Conservation (phyloP, 2,113 vertebrate species). For the Carassius auratus region DNA sequence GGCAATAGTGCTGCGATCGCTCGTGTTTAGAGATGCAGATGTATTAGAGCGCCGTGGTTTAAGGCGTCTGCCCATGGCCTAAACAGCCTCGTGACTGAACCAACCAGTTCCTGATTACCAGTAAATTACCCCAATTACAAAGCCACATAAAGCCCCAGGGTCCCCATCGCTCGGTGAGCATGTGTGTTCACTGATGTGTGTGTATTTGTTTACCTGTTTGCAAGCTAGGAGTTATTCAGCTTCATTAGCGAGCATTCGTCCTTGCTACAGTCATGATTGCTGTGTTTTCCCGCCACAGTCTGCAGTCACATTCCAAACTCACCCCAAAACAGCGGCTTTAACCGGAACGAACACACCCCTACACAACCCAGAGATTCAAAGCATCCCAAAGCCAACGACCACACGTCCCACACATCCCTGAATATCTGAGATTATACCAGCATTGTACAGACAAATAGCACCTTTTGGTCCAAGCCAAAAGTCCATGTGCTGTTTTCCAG, state of each 20-base stretch:
- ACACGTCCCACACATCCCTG: constrained; percentile 9
- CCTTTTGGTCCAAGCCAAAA: neutral
- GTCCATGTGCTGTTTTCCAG: neutral
- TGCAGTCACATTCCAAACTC: constrained; percentile 30
- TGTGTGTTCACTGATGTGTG: constrained; percentile 36
- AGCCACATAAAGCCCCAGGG: constrained; percentile 37
- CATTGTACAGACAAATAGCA: neutral
- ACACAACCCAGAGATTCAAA: constrained; percentile 34
- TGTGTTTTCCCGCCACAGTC: constrained; percentile 31
- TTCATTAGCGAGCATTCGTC: constrained; percentile 55
- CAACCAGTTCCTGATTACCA: constrained; percentile 43
- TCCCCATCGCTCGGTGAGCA: neutral
- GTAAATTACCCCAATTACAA: constrained; percentile 53
- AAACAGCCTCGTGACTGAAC: constrained; percentile 39
- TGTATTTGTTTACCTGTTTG: constrained; percentile 55
- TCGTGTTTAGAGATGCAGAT: constrained; percentile 29
- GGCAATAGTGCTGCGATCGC: constrained; percentile 7
- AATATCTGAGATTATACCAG: constrained; percentile 28
- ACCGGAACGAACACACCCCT: constrained; percentile 43
- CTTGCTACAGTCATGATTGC: constrained; percentile 41
- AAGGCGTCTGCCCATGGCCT: constrained; percentile 34
- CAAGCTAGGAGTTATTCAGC: constrained; percentile 50
- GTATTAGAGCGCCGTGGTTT: constrained; percentile 26
- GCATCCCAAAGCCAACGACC: constrained; percentile 22
- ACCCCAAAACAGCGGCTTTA: neutral